Conservation (phyloP, 2,888 invertebrate genomes). For the Exocentrus adspersus region DNA sequence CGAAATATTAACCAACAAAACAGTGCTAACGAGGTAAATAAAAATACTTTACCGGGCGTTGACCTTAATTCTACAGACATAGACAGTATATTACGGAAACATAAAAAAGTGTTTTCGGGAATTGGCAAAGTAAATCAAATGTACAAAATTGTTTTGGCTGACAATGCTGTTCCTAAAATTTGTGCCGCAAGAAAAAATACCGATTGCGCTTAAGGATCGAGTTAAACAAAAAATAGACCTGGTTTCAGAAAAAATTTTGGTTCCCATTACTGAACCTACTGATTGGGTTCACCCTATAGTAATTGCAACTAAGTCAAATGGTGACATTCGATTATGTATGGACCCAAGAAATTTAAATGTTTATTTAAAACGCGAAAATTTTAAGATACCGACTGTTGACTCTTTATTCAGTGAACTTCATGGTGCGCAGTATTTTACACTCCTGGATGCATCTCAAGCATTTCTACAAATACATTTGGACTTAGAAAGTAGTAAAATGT, state of each 20-base stretch:
- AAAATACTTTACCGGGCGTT: too few relatives aligned
- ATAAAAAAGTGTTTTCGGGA: neutral
- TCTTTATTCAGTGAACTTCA: constrained; percentile 6
- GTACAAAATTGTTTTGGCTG: neutral
- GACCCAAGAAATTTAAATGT: constrained; percentile 19
- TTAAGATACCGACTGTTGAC: constrained; percentile 22
- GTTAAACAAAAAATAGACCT: constrained; percentile 23
- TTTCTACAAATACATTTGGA: constrained; percentile 2
- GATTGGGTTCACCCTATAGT: constrained; percentile 29
- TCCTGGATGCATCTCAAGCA: constrained; percentile 11
- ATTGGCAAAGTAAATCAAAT: neutral
- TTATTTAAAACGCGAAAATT: constrained; percentile 18
- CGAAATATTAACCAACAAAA: too few relatives aligned
- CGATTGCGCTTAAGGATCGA: constrained; percentile 2
- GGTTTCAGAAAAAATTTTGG: constrained; percentile 14
- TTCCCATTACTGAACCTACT: constrained; percentile 22
- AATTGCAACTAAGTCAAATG: constrained; percentile 22
- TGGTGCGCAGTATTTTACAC: constrained; percentile 3
- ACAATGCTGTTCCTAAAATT: neutral
- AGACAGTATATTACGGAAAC: too few relatives aligned
- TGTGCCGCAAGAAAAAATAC: constrained; percentile 19
- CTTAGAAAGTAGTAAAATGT: neutral
- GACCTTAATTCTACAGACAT: too few relatives aligned
- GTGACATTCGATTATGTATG: constrained; percentile 23
- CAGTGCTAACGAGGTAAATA: too few relatives aligned